These are phyloP conservation scores for Isoperla grammatica DNA, from an alignment of 2,888 invertebrate genomes.

Conservation along the genomic window DNA sequence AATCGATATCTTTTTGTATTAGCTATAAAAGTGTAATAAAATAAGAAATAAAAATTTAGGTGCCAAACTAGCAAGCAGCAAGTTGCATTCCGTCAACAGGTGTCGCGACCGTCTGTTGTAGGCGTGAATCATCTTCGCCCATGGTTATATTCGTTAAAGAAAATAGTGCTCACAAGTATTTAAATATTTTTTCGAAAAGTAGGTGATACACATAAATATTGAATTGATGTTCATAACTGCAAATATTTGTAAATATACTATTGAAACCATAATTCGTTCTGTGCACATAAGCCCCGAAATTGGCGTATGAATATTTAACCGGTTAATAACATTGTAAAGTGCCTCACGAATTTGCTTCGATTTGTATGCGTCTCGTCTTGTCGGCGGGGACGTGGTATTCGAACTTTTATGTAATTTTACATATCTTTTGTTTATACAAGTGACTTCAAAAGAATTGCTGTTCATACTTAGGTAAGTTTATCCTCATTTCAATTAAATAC, in stretches of 20 bases:
- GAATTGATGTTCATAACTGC: no score
- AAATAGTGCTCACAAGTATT: conserved; percentile 18
- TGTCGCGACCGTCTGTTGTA: conserved; percentile 17
- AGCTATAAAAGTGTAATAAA: not conserved
- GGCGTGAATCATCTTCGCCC: conserved; percentile 19
- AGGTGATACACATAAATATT: no score
- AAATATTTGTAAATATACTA: no score
- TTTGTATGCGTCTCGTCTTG: conserved; percentile 18
- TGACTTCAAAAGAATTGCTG: not conserved
- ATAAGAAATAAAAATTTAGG: conserved; percentile 1
- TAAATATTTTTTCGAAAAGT: no score
- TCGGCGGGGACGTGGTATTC: not conserved
- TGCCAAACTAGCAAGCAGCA: not conserved
- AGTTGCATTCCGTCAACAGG: conserved; percentile 23
- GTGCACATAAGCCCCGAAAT: not conserved
- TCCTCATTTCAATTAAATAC: not conserved
- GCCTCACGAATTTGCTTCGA: not conserved
- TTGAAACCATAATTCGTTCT: no score
- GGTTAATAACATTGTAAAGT: conserved; percentile 20
- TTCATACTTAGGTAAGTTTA: not conserved
- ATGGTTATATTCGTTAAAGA: not conserved
- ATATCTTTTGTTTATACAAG: not conserved
- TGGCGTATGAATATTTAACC: conserved; percentile 21
- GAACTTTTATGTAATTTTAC: not conserved
- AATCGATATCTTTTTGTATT: no score